These are phyloP conservation scores for Sminthopsis crassicaudata DNA, from an alignment of 2,113 vertebrate species.

Conservation along the genomic window DNA sequence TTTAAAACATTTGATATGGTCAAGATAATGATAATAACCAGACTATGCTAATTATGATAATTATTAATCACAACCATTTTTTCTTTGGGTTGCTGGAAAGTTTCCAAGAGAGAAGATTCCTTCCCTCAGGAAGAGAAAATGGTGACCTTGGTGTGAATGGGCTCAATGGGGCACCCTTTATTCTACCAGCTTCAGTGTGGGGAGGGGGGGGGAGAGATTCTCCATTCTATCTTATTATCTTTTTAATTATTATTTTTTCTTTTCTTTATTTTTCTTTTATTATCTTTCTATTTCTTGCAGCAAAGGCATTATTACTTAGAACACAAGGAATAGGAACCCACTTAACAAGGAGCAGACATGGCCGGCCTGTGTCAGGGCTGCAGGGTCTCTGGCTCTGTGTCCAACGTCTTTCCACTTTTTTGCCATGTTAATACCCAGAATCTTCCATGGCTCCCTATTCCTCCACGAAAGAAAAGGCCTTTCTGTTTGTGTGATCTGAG, in stretches of 20 bases:
- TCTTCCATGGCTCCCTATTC: not conserved
- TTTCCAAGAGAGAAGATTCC: not conserved
- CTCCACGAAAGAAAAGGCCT: not conserved
- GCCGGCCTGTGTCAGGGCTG: not conserved
- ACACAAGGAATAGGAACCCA: not conserved
- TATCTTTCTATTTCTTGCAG: not conserved
- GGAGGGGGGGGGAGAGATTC: no score
- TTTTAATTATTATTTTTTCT: no score
- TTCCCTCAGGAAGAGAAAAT: not conserved
- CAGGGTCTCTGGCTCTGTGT: not conserved
- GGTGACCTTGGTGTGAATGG: not conserved
- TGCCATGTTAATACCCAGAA: not conserved
- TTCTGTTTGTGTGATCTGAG: not conserved
- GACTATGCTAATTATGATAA: no score
- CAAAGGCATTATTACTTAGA: no score
- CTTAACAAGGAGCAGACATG: not conserved
- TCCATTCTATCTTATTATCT: no score
- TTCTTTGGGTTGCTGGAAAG: not conserved
- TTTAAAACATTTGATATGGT: not conserved
- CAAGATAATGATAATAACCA: not conserved
- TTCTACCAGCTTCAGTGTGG: no score
- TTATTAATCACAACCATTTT: no score
- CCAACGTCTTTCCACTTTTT: not conserved
- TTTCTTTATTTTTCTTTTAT: not conserved
- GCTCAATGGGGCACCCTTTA: no score